Evolutionary conservation across 1,140 invertebrate species (phyloP), one percentile per base, ranked within the genome.

Genomic region (Trachymyrmex cornetzi): DNA sequence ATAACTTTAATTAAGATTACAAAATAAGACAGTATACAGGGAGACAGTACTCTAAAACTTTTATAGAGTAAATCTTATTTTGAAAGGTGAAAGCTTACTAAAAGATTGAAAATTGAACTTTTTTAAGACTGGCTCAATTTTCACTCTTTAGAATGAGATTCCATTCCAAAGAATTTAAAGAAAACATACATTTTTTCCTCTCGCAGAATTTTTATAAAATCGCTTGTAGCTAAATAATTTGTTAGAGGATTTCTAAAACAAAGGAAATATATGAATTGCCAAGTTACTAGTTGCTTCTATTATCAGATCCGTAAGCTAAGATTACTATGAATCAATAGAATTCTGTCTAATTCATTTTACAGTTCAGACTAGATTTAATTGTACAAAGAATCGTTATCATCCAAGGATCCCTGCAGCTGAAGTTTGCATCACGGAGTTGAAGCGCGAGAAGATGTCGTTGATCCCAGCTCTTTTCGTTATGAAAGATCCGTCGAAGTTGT

Each of bases 401-500:
- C 55, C 30, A 9, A 64, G 30, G 27, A 57, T 12, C 12, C 3
- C 22, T 27, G 2, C 16, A 53, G 27, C 22, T 30, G 24, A 38
- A 22, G 22, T 74, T 34, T n/a, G 63, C 48, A 16, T 82, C 16
- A 6, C 0, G 27, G 11, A 59, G 14, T 22, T 24, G 22, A 57
- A 14, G 48, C 55, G 30, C 53, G 27, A 69, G 57, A 3, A 6
- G 12, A 82, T 75, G 80, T 84, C 67, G 38, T 74, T 84, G 80
- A 75, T 74, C 69, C 24, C 38, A 19, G n/a, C 19, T 63, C 80
- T 61, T 81, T 84, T 75, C 69, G 14, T 14, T 38, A 14, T 19
- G 55, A 30, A 59, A 74, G 55, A 30, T 22, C 16, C 80, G 80
- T 82, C 69, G 55, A 84, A 48, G 69, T n/a, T 82, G 69, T 44